Conservation (phyloP, 2,888 invertebrate species). For the Orchesellides sinensis region DNA sequence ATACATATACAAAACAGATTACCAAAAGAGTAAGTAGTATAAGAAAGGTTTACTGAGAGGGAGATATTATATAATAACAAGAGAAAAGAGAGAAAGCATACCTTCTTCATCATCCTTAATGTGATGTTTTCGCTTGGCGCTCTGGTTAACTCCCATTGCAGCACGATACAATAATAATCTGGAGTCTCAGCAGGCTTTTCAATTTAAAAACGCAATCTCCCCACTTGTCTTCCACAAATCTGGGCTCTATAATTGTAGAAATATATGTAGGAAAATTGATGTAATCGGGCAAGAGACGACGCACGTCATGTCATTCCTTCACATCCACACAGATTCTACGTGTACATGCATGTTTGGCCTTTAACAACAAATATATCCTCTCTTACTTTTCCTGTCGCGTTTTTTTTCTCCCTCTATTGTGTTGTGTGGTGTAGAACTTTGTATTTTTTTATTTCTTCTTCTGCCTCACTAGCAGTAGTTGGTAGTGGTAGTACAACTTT, state of each 20-base stretch:
- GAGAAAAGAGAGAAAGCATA: conserved; percentile 73
- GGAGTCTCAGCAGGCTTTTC: conserved; percentile 56
- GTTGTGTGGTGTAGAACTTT: neutral
- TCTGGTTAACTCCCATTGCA: conserved; percentile 79
- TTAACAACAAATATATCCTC: neutral
- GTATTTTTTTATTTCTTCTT: neutral
- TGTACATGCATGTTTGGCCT: neutral
- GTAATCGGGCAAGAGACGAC: conserved; percentile 19
- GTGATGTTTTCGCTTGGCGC: conserved; percentile 77
- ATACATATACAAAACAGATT: neutral
- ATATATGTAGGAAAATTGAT: conserved; percentile 35
- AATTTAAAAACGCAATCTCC: conserved; percentile 54
- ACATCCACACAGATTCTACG: neutral
- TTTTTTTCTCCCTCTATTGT: neutral
- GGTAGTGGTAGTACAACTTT: too few species aligned
- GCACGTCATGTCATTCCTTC: neutral
- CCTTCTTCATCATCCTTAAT: conserved; percentile 77
- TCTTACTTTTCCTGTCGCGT: neutral
- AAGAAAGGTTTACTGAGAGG: too few species aligned
- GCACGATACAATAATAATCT: conserved; percentile 41
- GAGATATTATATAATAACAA: neutral
- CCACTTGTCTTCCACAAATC: conserved; percentile 26
- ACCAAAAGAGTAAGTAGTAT: neutral
- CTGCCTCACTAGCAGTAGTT: too few species aligned
- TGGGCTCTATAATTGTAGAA: conserved; percentile 31